Percentiles rank a stretch among this genome's conserved stretches.
These are phyloP conservation scores for Leptocoma aspasia DNA, from an alignment of 2,113 vertebrate species.

Conservation along the genomic window DNA sequence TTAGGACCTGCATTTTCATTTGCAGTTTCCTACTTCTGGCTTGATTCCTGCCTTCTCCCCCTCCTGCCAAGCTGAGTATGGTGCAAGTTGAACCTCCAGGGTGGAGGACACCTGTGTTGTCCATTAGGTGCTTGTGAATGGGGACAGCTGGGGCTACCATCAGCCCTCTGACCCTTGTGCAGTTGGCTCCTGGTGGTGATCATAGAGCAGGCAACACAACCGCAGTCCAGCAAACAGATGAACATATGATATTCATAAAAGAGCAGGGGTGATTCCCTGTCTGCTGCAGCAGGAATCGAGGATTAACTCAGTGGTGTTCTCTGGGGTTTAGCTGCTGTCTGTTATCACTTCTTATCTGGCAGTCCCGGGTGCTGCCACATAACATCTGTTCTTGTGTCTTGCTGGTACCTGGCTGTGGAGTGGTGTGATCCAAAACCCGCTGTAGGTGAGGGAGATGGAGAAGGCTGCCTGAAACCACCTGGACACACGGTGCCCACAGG, in stretches of 20 bases:
- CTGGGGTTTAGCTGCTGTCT: not conserved
- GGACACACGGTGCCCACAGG: rapidly evolving
- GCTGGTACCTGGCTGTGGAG: not conserved
- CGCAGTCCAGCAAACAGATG: not conserved
- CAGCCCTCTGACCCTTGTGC: not conserved
- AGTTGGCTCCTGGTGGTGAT: not conserved
- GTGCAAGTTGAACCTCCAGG: not conserved
- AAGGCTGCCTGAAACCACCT: not conserved
- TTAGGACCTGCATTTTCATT: not conserved
- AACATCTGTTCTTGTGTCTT: not conserved
- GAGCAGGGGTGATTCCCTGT: not conserved
- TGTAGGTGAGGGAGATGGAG: not conserved
- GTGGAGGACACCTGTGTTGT: not conserved
- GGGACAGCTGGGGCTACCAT: not conserved
- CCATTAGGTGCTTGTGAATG: not conserved
- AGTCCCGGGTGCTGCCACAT: rapidly evolving
- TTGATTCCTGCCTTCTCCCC: not conserved
- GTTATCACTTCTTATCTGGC: not conserved
- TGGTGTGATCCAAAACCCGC: not conserved
- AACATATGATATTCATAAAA: not conserved
- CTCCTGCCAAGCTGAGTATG: not conserved
- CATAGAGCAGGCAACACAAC: not conserved
- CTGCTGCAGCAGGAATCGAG: not conserved
- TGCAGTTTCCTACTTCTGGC: not conserved
- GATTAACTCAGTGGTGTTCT: not conserved